Evolutionary conservation across 2,888 invertebrate genomes (phyloP), one percentile per base, ranked within the genome.

Genomic region (Neria commutata): DNA sequence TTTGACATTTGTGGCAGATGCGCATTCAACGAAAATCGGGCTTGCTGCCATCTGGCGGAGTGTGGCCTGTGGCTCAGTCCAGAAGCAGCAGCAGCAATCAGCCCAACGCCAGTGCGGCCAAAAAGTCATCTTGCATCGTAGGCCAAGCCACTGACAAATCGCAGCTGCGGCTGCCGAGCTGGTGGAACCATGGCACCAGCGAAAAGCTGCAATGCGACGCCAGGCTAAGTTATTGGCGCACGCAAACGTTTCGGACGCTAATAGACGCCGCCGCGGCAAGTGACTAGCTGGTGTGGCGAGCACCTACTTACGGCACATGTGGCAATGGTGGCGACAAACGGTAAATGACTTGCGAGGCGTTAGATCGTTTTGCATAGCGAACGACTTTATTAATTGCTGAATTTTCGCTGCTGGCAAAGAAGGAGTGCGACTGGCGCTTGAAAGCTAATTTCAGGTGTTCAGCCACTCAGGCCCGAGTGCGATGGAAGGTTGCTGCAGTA

Each of bases 371-470:
- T 72, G 73, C 72, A 72, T 72, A 72, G 72, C 72, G 72, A 72
- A 72, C 73, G 72, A 73, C 72, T 72, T 73, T 72, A 72, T 72
- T 72, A 72, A 72, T 72, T 72, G 73, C 72, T 62, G 70, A 73
- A 72, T 72, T 72, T 71, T 70, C 63, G 69, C 29, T 29, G 29
- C 6, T 29, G 29, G 6, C 29, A 71, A 72, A 73, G 72, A 71
- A 71, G 73, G 73, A 72, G 72, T 73, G 73, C 71, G 72, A 56
- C 72, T 65, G 66, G n/a, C n/a, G n/a, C n/a, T n/a, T n/a, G n/a
- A n/a, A n/a, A n/a, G n/a, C n/a, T n/a, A n/a, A n/a, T n/a, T n/a
- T n/a, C n/a, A n/a, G n/a, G n/a, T n/a, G n/a, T n/a, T n/a, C n/a
- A n/a, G n/a, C n/a, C n/a, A n/a, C n/a, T n/a, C n/a, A n/a, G n/a